These are phyloP conservation scores for Thyatira batis DNA, from an alignment of 2,888 invertebrate species.

Conservation along the genomic window DNA sequence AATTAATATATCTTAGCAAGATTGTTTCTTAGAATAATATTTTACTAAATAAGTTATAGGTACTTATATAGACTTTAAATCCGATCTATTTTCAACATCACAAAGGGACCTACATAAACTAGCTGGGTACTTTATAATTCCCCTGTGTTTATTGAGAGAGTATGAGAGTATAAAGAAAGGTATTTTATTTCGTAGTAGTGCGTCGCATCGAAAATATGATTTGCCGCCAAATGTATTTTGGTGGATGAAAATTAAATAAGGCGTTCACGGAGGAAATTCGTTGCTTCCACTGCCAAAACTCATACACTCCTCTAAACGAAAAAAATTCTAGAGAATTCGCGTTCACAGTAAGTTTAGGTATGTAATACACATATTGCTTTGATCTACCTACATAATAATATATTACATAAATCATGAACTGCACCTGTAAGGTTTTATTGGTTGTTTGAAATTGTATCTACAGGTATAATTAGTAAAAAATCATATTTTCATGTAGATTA, in stretches of 20 bases:
- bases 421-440: no score
- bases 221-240: constrained; percentile 21
- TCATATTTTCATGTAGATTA: no score
- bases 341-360: neutral
- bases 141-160: neutral
- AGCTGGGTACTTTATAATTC: neutral
- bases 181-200: constrained; percentile 3
- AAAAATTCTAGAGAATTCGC: constrained; percentile 1
- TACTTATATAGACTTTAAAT: neutral
- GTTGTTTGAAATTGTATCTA: no score
- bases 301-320: constrained; percentile 8
- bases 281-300: constrained; percentile 38
- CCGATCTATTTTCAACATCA: neutral
- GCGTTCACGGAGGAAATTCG: constrained; percentile 48
- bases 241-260: constrained; percentile 44
- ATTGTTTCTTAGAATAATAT: no score
- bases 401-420: no score
- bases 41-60: no score
- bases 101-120: neutral
- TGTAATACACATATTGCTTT: no score
- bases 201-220: constrained; percentile 10
- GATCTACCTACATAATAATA: no score
- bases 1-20: no score
- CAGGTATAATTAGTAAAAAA: no score
- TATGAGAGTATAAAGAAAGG: neutral